Evolutionary conservation across 2,888 invertebrate genomes (phyloP).

Genomic region (Luffia ferchaultella): DNA sequence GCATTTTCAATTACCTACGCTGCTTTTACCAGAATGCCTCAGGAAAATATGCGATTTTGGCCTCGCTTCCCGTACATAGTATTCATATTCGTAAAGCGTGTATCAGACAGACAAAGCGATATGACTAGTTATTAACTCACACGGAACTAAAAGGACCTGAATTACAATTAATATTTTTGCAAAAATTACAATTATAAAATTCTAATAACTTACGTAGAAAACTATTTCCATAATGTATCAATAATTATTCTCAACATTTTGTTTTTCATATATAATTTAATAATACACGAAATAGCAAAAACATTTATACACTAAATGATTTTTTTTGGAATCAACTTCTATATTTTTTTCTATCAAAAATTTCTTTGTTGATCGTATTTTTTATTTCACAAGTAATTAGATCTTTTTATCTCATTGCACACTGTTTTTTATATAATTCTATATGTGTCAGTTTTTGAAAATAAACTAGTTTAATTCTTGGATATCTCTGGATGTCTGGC

Average conservation of each 20-base stretch:
- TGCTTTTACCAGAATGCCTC: no score
- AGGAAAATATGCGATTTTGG: no score
- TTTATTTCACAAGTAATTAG: neutral
- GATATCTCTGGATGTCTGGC: neutral
- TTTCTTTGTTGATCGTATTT: neutral
- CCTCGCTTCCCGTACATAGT: no score
- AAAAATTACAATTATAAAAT: neutral
- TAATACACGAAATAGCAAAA: neutral
- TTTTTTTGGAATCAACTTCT: neutral
- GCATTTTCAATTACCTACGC: no score
- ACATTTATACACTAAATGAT: neutral
- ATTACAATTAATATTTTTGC: neutral
- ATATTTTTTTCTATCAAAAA: neutral
- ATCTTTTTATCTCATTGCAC: neutral
- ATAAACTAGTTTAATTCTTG: neutral
- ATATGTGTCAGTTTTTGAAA: neutral
- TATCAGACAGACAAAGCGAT: no score
- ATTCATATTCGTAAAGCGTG: no score
- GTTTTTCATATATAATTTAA: neutral
- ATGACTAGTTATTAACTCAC: neutral
- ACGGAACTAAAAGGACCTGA: neutral
- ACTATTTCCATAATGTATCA: neutral
- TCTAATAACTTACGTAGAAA: neutral
- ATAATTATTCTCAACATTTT: neutral
- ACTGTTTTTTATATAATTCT: neutral